Base-by-base conservation (phyloP, 1,140 invertebrate species). In the Calephelis nemesis region DNA sequence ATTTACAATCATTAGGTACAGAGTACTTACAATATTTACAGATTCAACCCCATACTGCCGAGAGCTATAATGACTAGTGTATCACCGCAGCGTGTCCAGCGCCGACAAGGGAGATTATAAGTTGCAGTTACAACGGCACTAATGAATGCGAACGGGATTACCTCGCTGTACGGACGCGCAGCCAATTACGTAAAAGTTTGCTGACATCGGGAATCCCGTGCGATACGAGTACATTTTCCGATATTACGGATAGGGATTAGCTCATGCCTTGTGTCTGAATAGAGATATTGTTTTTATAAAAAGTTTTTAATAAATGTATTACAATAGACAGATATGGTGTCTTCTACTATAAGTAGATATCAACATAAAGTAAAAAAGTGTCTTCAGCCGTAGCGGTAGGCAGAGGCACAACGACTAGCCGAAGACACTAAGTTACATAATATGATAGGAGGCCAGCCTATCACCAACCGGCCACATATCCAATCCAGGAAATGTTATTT, bases 61-160 rank as follows among this genome's bases (percentile, higher is more conserved):
- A 11, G 54, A 60, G 54, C 30, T 39, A 60, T 60, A 60, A 60
- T 60, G 30, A 60, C 19, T 60, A 60, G 19, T 30, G 52, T 60
- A 60, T 60, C 54, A 60, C 54, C 54, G 39, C 54, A 60, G 54
- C 54, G 30, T 60, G 54, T 60, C 54, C 54, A 49, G 63, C 30
- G 74, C 70, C 62, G 76, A 81, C 78, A 75, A 69, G 48, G 68
- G 64, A 77, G 82, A 84, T 86, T 85, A 86, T 79, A 81, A 84
- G 78, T 86, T 85, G 83, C 78, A 83, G 72, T 84, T 83, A 82
- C 73, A 77, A 65, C 45, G 70, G 69, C 74, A 69, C 67, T 85
- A 86, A 87, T 85, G 75, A 85, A 87, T 83, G 79, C 81, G 77
- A 76, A 67, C 54, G 67, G 83, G 82, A 87, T 87, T 88, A 83